Evolutionary conservation across 2,888 invertebrate genomes (phyloP).

Genomic region (Deilephila porcellus): DNA sequence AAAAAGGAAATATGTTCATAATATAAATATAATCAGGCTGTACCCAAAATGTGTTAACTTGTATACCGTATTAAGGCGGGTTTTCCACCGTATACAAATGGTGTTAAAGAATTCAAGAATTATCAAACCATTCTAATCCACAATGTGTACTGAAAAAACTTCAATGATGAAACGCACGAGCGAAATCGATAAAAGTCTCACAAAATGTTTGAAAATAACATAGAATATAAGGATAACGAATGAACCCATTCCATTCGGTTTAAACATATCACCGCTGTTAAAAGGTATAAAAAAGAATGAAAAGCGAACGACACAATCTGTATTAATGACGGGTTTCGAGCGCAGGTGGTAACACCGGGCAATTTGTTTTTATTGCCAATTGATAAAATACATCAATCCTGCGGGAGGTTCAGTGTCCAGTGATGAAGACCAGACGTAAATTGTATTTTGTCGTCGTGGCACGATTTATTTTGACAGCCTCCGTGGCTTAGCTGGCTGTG

Average conservation of each 20-base stretch:
- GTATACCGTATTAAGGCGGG: too few relatives aligned
- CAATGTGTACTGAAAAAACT: too few relatives aligned
- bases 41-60: too few relatives aligned
- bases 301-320: slow-evolving; percentile 17
- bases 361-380: background rate
- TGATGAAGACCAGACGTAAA: background rate
- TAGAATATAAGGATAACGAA: background rate
- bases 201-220: background rate
- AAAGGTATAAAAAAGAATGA: background rate
- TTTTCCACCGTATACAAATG: too few relatives aligned
- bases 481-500: too few relatives aligned
- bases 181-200: background rate
- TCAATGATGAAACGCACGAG: background rate
- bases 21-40: too few relatives aligned
- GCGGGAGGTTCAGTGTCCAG: background rate
- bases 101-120: too few relatives aligned
- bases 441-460: too few relatives aligned
- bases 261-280: background rate
- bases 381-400: slow-evolving; percentile 11
- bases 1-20: too few relatives aligned
- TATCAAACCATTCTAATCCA: too few relatives aligned
- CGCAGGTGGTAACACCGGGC: slow-evolving; percentile 1
- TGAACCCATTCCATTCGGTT: background rate
- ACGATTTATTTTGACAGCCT: too few relatives aligned
- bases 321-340: slow-evolving; percentile 1